Conservation (phyloP, 2,113 vertebrate genomes). For the Ailuropoda melanoleuca region DNA sequence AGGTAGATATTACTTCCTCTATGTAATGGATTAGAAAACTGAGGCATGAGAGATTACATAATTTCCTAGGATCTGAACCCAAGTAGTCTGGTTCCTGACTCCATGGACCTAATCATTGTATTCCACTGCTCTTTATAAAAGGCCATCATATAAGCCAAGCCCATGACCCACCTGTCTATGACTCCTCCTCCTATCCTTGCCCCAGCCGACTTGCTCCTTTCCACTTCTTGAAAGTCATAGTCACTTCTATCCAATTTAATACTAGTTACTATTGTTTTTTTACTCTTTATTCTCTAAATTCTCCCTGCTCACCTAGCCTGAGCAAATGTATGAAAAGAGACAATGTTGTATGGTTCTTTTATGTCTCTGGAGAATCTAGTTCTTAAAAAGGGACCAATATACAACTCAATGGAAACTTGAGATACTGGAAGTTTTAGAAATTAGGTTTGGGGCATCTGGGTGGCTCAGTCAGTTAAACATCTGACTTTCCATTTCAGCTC, state of each 20-base stretch:
- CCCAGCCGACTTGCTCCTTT: neutral
- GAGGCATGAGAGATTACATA: neutral
- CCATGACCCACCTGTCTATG: neutral
- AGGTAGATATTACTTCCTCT: neutral
- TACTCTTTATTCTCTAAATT: neutral
- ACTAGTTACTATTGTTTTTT: neutral
- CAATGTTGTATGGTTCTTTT: neutral
- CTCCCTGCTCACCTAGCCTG: neutral
- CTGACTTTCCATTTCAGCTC: neutral
- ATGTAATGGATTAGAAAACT: neutral
- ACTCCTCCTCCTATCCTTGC: neutral
- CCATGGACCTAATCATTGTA: neutral
- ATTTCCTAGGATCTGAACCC: neutral
- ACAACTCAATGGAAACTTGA: neutral
- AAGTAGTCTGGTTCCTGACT: neutral
- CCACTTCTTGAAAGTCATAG: neutral
- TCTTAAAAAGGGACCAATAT: neutral
- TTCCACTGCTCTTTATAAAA: neutral
- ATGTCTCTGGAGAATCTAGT: neutral
- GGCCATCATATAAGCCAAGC: neutral
- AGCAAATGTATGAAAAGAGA: neutral
- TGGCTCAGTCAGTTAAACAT: neutral
- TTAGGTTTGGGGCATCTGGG: neutral
- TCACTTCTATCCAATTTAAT: neutral
- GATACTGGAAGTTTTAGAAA: neutral